Conservation (phyloP, 2,113 vertebrate species). For the Callionymus lyra region DNA sequence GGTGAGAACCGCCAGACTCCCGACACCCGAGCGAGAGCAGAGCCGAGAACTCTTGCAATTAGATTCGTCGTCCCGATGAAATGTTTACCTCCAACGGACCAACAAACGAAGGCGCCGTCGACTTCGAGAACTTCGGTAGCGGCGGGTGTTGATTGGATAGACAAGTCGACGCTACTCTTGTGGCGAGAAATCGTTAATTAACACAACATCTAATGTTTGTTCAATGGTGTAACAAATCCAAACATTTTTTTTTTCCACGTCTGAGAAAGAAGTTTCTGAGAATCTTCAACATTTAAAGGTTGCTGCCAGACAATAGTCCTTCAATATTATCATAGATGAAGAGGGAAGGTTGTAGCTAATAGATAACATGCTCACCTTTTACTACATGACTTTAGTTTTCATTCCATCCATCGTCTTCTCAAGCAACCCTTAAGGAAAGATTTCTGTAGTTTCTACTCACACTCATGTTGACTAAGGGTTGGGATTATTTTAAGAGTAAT, state of each 20-base stretch:
- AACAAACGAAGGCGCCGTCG: background rate
- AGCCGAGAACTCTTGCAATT: constrained; percentile 42
- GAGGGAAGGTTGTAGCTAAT: too few species aligned
- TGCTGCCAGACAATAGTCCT: too few species aligned
- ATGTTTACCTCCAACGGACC: constrained; percentile 24
- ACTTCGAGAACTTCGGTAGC: background rate
- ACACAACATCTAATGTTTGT: constrained; percentile 1
- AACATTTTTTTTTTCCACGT: too few species aligned
- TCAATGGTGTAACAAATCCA: background rate
- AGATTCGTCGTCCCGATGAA: constrained; percentile 31
- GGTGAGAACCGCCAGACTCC: constrained; percentile 53
- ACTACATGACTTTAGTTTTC: too few species aligned
- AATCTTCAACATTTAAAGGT: too few species aligned
- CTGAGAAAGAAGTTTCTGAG: background rate
- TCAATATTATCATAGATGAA: too few species aligned
- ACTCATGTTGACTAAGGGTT: too few species aligned
- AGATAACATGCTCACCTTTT: too few species aligned
- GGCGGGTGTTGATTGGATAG: constrained; percentile 6
- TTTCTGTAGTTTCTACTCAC: too few species aligned
- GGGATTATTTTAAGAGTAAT: too few species aligned
- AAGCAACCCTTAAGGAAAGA: too few species aligned
- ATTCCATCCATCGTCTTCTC: too few species aligned
- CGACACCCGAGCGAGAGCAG: constrained; percentile 34
- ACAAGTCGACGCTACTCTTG: constrained; percentile 1
- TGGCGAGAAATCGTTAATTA: constrained; percentile 5